Evolutionary conservation across 2,888 invertebrate genomes (phyloP), one percentile per base, ranked within the genome.

Genomic region (Petrolisthes cinctipes): DNA sequence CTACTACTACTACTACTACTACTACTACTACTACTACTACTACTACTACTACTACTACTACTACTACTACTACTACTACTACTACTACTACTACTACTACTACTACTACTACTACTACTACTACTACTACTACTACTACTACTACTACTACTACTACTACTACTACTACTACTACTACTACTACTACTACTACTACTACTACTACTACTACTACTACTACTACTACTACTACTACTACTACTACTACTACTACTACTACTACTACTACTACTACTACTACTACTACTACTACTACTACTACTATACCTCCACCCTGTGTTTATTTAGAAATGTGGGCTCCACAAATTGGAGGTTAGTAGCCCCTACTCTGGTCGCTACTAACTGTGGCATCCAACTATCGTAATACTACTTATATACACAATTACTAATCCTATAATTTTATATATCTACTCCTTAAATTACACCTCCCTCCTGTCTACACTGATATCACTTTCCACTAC

Each of bases 81-180:
- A 61, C 66, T 61, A 61, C 66, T 61, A 61, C 66, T 61, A 14
- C 66, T 61, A 61, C 66, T 61, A 61, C 66, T 61, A 61, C 66
- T 61, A 61, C 66, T 61, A 61, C 66, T 61, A 61, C 66, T 61
- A 14, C 66, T 61, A 61, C 66, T 61, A 61, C 66, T 14, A 61
- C 66, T 61, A 61, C 66, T 61, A 61, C 66, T 61, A 61, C 66
- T 61, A 61, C 66, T 61, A 61, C 66, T 61, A 61, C 66, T 61
- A 14, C 66, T 61, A 61, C 66, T 61, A 61, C 66, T 61, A 61
- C 66, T 61, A 61, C 66, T 61, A 61, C 66, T 61, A 14, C 66
- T 61, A 61, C 14, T 61, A 61, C 66, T 61, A 61, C 66, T 61
- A 61, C 66, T 14, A 61, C 66, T 61, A 61, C 66, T 61, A 61